Conservation (phyloP, 2,888 invertebrate species). For the Synanthedon myopaeformis region DNA sequence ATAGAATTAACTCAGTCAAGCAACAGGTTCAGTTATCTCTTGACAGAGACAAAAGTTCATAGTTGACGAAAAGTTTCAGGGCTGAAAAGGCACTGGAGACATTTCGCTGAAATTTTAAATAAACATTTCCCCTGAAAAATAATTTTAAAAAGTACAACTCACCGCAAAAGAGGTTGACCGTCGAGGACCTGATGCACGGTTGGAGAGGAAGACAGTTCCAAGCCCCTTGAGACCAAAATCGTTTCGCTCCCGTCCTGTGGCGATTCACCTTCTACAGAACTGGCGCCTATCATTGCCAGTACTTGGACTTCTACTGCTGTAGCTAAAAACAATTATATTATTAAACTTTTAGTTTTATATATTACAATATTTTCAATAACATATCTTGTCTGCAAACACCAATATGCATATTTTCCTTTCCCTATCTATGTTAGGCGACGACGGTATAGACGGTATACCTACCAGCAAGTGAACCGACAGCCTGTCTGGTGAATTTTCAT, state of each 20-base stretch:
- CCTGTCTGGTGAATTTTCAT: no score
- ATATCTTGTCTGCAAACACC: no score
- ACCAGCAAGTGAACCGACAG: no score
- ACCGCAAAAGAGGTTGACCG: conserved; percentile 72
- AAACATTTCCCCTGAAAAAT: background rate
- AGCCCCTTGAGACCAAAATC: conserved; percentile 85
- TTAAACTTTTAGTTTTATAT: background rate
- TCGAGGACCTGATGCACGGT: conserved; percentile 91
- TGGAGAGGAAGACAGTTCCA: conserved; percentile 88
- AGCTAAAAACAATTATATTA: conserved; percentile 19
- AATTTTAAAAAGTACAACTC: conserved; percentile 16
- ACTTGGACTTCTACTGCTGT: conserved; percentile 45
- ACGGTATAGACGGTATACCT: no score
- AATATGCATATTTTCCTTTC: no score
- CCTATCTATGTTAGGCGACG: no score
- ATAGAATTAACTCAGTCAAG: no score
- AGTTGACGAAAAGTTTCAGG: background rate
- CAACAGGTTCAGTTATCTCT: no score
- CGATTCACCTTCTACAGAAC: conserved; percentile 19
- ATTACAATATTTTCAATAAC: no score
- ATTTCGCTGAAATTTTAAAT: background rate
- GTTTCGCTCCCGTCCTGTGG: conserved; percentile 70
- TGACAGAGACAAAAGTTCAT: background rate
- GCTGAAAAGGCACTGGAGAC: background rate
- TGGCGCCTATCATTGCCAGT: conserved; percentile 25